A percentile compares a stretch with the other conserved stretches of the same genome.
Evolutionary conservation across 2,113 vertebrate genomes (phyloP).

Genomic region (Gavialis gangeticus): DNA sequence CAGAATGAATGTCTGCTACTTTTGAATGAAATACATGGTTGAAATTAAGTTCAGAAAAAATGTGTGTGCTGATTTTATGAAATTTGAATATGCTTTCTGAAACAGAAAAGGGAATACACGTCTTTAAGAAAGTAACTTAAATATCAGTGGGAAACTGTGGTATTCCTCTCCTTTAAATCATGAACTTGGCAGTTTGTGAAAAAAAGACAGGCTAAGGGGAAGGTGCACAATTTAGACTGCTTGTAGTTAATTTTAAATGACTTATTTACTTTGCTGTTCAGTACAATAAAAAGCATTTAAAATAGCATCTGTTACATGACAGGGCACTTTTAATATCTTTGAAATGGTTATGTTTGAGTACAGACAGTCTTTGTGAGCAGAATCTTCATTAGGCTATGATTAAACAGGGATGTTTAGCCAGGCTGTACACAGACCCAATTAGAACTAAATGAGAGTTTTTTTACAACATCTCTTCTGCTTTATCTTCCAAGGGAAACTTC

Average conservation of each 20-base stretch:
- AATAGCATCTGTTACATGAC: constrained; percentile 6
- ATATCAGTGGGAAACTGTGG: background rate
- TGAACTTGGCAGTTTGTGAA: constrained; percentile 20
- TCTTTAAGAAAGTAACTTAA: background rate
- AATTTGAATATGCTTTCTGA: background rate
- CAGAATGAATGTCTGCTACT: background rate
- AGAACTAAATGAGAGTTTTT: constrained; percentile 13
- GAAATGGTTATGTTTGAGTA: background rate
- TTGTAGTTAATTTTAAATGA: constrained; percentile 27
- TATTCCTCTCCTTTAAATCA: background rate
- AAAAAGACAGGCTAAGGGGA: constrained; percentile 9
- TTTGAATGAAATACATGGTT: background rate
- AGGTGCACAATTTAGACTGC: background rate
- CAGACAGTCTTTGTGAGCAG: background rate
- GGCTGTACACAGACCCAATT: background rate
- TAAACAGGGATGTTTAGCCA: background rate
- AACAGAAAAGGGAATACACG: background rate
- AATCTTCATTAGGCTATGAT: constrained; percentile 38
- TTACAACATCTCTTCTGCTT: constrained; percentile 20
- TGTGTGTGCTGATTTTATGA: background rate
- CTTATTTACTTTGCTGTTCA: constrained; percentile 22
- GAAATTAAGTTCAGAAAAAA: background rate
- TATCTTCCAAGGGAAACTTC: background rate
- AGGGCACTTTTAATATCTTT: background rate
- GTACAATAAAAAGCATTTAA: constrained; percentile 39